Evolutionary conservation across 37 sponge, comb jelly and placozoan species (phyloP), one percentile per base, ranked within the genome.

Genomic region (Corticium candelabrum): DNA sequence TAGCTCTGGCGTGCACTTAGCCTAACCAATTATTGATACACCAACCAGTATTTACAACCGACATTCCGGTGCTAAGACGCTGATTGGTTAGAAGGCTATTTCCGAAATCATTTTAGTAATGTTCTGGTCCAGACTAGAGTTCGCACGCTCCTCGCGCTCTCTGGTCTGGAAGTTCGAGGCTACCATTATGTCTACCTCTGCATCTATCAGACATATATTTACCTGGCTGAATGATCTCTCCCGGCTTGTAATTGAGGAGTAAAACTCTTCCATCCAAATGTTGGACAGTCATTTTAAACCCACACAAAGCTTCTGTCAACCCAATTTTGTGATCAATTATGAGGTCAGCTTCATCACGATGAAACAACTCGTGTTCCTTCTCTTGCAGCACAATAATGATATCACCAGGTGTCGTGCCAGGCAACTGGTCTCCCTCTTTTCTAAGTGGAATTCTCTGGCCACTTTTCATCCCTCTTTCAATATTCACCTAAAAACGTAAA

Each of bases 401-500:
- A 85, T 96, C 97, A 0, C 97, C 97, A 40, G 97, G 41, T 7
- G 90, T 91, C 70, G 79, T 82, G 69, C 87, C 93, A 34, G 91
- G 91, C 87, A 77, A 57, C 74, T 95, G 82, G 68, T 95, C 92
- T 29, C 88, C 92, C 39, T 82, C 70, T 56, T 86, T 87, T 32
- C 75, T 41, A 69, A 95, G 89, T 34, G 89, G 84, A 37, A 95
- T 84, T 77, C 83, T 91, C 77, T 91, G 92, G 2, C 84, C 85
- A 68, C 90, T 78, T 27, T 43, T 77, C 96, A 95, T 95, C 35
- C 96, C 96, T 34, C 80, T 80, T 11, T 80, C 69, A 27, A 94
- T 67, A 5, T 83, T 70, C 1, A 94, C 91, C 95, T 94, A 27
- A 27, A 27, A 21, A 50, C 11, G 21, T 50, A 50, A 50, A 50